Conservation (phyloP, 2,888 invertebrate species). For the Ecdyonurus torrentis region DNA sequence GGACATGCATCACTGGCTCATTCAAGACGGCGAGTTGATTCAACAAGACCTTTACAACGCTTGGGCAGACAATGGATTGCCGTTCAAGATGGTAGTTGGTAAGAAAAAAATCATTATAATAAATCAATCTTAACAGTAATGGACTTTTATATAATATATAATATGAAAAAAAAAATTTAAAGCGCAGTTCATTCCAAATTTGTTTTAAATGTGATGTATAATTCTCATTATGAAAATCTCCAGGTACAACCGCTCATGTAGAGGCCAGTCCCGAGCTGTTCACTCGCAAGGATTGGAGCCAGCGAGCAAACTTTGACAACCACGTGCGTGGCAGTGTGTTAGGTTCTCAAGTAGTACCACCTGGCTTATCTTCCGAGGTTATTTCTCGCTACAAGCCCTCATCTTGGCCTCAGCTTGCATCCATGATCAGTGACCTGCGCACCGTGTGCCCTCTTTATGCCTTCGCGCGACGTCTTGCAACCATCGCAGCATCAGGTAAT, state of each 20-base stretch:
- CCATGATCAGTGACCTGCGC: conserved; percentile 61
- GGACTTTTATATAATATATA: background rate
- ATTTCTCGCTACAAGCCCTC: conserved; percentile 18
- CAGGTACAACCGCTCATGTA: conserved; percentile 38
- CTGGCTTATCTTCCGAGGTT: background rate
- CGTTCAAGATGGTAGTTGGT: conserved; percentile 6
- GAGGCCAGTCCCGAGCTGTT: conserved; percentile 44
- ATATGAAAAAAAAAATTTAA: background rate
- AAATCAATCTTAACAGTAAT: background rate
- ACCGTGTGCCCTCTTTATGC: conserved; percentile 61
- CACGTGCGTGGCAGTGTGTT: conserved; percentile 39
- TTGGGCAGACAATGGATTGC: conserved; percentile 31
- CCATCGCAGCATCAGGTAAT: background rate
- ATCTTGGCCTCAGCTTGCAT: conserved; percentile 44
- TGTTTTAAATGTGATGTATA: background rate
- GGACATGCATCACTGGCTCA: conserved; percentile 53
- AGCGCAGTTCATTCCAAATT: background rate
- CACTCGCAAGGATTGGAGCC: conserved; percentile 45
- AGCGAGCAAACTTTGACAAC: conserved; percentile 39
- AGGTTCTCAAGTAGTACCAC: conserved; percentile 46
- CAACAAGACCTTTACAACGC: conserved; percentile 46
- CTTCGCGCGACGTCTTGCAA: conserved; percentile 38
- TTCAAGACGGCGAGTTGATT: conserved; percentile 52
- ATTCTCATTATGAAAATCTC: conserved; percentile 1
- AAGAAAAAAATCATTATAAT: no score